Evolutionary conservation across 2,113 vertebrate species (phyloP), one percentile per base, ranked within the genome.

Genomic region (Oryzias melastigma): DNA sequence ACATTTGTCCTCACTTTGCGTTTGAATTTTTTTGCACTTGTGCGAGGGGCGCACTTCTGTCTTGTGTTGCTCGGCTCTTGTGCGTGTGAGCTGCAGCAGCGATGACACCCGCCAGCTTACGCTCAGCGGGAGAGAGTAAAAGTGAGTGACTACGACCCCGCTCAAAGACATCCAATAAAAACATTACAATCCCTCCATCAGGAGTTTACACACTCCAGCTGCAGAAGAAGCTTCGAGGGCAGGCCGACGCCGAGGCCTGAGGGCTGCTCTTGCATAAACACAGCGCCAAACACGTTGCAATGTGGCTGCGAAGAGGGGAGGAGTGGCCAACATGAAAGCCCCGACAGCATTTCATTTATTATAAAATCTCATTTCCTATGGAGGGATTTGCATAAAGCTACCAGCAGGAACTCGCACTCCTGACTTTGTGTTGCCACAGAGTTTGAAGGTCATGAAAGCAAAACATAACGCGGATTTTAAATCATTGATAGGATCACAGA

Each of bases 121-220:
- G 20, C 52, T 46, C n/a, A 6, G 7, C 6, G 40, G 44, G 53
- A 63, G 46, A 60, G 60, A 62, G 59, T 52, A 16, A 71, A 61
- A 75, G 72, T 59, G 60, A 42, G 67, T 43, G 13, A 75, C 52
- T 51, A 47, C 53, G 29, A 41, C 69, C 52, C 40, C 1, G 50
- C 53, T 49, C 64, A 66, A 62, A 67, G 35, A 53, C 40, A 0
- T 71, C 71, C 70, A 86, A 77, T 82, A 75, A 84, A 87, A 78
- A 81, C 63, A 77, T 46, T 15, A 72, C 35, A 10, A 20, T n/a
- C 65, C 52, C 68, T 69, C 63, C 55, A 52, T 49, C 42, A 16
- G 59, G 50, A 79, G 70, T 48, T 65, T 40, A 46, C 68, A 81
- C 66, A 24, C 52, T 45, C 52, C 51, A 48, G 62, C 63, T 71